These are phyloP conservation scores for Henicopernis longicauda DNA, from an alignment of 2,113 vertebrate genomes.

Conservation along the genomic window DNA sequence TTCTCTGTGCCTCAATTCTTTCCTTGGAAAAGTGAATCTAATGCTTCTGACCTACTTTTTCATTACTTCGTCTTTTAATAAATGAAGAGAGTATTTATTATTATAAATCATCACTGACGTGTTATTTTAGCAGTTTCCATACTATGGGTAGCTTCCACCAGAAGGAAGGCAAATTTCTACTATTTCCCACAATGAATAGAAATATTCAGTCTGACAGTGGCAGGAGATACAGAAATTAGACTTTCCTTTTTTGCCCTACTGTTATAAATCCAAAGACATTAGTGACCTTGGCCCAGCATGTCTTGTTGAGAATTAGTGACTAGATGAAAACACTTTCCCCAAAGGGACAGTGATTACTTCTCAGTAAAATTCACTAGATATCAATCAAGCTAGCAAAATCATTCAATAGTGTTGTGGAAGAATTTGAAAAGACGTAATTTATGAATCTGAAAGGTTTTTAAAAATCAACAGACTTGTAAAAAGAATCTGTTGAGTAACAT, in stretches of 20 bases:
- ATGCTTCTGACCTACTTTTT: not conserved
- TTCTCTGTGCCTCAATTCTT: not conserved
- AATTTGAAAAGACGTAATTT: not conserved
- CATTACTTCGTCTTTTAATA: not conserved
- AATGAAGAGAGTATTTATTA: not conserved
- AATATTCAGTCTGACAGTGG: not conserved
- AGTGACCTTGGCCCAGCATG: not conserved
- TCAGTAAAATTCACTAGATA: not conserved
- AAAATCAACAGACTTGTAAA: not conserved
- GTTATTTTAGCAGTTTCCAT: not conserved
- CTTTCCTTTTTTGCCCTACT: not conserved
- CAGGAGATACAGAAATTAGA: not conserved
- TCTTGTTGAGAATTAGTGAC: constrained; percentile 14
- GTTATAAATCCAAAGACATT: not conserved
- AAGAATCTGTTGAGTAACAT: not conserved
- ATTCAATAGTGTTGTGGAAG: not conserved
- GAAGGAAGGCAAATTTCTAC: not conserved
- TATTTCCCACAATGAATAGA: not conserved
- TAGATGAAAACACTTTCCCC: not conserved
- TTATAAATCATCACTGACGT: not conserved
- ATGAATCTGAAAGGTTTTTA: not conserved
- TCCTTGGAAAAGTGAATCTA: not conserved
- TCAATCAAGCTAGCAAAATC: constrained; percentile 8
- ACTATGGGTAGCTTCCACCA: not conserved
- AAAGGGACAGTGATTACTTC: constrained; percentile 3